Evolutionary conservation across 2,113 vertebrate genomes (phyloP).

Genomic region (Phodopus roborovskii): DNA sequence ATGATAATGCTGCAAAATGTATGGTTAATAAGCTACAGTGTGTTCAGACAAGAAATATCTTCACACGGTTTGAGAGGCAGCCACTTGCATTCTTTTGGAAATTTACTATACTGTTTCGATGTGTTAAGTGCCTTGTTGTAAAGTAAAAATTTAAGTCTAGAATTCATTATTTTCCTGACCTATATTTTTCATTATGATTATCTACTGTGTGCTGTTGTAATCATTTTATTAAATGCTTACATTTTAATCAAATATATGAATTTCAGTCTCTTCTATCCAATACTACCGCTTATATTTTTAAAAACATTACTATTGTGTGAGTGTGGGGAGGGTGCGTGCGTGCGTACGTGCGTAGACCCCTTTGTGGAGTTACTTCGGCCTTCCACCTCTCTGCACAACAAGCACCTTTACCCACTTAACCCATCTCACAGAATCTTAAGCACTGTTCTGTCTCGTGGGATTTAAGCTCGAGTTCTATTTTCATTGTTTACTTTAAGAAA

Average conservation of each 20-base stretch:
- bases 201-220: constrained; percentile 66
- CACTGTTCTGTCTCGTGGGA: background rate
- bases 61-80: constrained; percentile 23
- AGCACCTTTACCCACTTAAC: too few relatives aligned
- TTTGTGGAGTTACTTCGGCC: background rate
- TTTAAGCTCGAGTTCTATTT: constrained; percentile 51
- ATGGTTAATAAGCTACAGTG: constrained; percentile 43
- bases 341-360: too few relatives aligned
- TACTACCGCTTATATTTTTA: background rate
- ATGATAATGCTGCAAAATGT: constrained; percentile 69
- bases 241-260: constrained; percentile 64
- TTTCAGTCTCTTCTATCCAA: constrained; percentile 16
- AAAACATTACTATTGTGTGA: background rate
- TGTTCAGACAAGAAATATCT: constrained; percentile 23
- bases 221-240: constrained; percentile 77
- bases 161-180: constrained; percentile 74
- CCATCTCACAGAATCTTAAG: background rate
- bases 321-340: background rate
- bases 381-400: background rate
- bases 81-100: constrained; percentile 62
- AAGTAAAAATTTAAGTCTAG: constrained; percentile 69
- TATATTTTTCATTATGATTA: constrained; percentile 62
- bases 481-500: background rate
- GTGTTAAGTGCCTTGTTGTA: constrained; percentile 78
- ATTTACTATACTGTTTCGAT: constrained; percentile 76